A percentile compares a stretch with the other conserved stretches of the same genome.
These are phyloP conservation scores for Galerucella pusilla DNA, from an alignment of 2,888 invertebrate species.

Conservation along the genomic window DNA sequence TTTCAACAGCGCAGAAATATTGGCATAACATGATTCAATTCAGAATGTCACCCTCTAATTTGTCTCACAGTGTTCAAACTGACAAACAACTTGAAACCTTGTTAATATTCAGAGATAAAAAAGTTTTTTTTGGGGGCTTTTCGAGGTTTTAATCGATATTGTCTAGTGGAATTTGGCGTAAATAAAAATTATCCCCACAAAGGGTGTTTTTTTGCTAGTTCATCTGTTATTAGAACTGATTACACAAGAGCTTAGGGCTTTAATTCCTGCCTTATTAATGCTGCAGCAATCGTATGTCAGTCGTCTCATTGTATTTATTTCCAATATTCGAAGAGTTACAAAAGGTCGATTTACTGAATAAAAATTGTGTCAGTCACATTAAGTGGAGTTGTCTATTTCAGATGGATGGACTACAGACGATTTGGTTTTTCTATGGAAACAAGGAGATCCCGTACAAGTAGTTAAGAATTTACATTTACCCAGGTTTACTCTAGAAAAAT, in stretches of 20 bases:
- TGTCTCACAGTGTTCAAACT: background rate
- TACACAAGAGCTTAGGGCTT: no score
- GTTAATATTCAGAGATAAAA: background rate
- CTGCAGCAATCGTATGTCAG: background rate
- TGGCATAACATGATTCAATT: background rate
- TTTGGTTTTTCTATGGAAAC: constrained; percentile 96
- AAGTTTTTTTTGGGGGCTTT: background rate
- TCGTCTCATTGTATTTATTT: background rate
- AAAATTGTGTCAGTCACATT: no score
- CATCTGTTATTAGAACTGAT: no score
- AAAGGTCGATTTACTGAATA: no score
- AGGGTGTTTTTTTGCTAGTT: background rate
- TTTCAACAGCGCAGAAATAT: background rate
- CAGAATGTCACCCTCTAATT: background rate
- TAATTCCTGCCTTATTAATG: background rate
- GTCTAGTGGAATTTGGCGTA: background rate
- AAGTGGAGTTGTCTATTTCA: constrained; percentile 58
- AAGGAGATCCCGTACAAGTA: constrained; percentile 94
- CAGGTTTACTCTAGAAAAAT: constrained; percentile 93
- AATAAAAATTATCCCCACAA: background rate
- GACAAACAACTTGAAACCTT: background rate
- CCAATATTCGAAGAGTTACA: background rate
- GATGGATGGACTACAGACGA: constrained; percentile 99
- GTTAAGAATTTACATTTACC: constrained; percentile 94
- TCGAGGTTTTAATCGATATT: background rate